These are phyloP conservation scores for Ectemnius cavifrons DNA, from an alignment of 2,888 invertebrate genomes.

Conservation along the genomic window DNA sequence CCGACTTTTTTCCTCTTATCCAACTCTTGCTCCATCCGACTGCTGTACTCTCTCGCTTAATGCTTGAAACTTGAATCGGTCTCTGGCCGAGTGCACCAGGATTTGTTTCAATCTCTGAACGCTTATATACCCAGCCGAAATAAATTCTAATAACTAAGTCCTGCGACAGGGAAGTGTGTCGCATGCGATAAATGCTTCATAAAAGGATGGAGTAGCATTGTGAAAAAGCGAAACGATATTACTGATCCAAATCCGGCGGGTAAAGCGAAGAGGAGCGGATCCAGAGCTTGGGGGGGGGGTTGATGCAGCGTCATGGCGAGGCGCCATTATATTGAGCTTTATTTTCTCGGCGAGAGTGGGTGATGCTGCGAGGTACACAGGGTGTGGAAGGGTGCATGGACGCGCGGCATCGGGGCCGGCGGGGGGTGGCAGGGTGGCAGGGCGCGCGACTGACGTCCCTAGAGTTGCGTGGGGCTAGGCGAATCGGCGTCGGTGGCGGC, in stretches of 20 bases:
- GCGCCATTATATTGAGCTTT: slow-evolving; percentile 70
- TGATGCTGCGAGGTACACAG: slow-evolving; percentile 21
- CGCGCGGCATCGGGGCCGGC: too few relatives aligned
- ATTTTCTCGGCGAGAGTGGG: slow-evolving; percentile 57
- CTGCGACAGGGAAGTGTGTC: too few relatives aligned
- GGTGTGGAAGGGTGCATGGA: not conserved
- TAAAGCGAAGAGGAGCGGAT: slow-evolving; percentile 20
- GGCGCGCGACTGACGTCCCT: slow-evolving; percentile 51
- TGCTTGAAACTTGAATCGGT: slow-evolving; percentile 4
- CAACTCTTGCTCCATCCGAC: slow-evolving; percentile 27
- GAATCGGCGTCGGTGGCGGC: slow-evolving; percentile 38
- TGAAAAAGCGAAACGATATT: slow-evolving; percentile 34
- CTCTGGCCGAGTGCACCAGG: not conserved
- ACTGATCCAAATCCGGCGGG: slow-evolving; percentile 43
- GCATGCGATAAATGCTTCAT: not conserved
- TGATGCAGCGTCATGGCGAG: slow-evolving; percentile 47
- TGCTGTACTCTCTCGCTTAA: slow-evolving; percentile 12
- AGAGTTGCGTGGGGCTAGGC: slow-evolving; percentile 53
- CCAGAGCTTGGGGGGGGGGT: slow-evolving; percentile 11
- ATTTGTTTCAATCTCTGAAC: too few relatives aligned
- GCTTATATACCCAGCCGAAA: too few relatives aligned
- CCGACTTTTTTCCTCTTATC: slow-evolving; percentile 28
- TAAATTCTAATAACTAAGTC: too few relatives aligned
- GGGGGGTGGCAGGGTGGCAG: not conserved
- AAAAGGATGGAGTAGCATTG: slow-evolving; percentile 24